phyloP scores from a whole-genome alignment of 2,888 invertebrate species.

The Microplitis deprimator region DNA sequence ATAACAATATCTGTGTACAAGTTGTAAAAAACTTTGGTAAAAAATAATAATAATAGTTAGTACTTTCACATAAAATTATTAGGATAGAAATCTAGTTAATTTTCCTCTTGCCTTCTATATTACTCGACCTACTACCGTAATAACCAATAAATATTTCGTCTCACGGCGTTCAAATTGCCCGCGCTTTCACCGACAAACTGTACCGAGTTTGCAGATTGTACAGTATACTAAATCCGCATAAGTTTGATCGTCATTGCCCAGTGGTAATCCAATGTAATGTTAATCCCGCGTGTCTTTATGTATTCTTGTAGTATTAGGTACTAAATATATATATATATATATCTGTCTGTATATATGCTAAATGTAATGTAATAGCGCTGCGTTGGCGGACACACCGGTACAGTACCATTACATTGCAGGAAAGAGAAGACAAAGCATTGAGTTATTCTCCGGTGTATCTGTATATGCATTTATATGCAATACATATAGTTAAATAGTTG shows the following conservation, averaged over 20 bases:
- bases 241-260: background rate
- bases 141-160: constrained; percentile 48
- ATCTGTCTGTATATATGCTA: background rate
- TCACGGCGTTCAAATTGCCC: constrained; percentile 35
- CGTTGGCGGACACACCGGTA: constrained; percentile 10
- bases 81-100: constrained; percentile 42
- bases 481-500: background rate
- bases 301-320: background rate
- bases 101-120: constrained; percentile 16
- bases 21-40: constrained; percentile 44
- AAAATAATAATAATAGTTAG: constrained; percentile 24
- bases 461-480: background rate
- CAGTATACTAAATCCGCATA: constrained; percentile 10
- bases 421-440: constrained; percentile 23
- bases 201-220: background rate
- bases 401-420: too few species aligned
- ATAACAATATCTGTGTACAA: constrained; percentile 11
- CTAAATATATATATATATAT: too few species aligned
- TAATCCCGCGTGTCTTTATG: background rate
- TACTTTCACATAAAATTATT: constrained; percentile 39
- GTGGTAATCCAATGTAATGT: background rate
- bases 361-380: background rate
- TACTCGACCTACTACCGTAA: constrained; percentile 37
- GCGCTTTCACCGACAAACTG: constrained; percentile 36
- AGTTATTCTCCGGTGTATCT: constrained; percentile 26